A percentile compares a stretch with the other conserved stretches of the same genome.
Conservation (phyloP, 1,140 invertebrate species). For the Hetaerina americana region DNA sequence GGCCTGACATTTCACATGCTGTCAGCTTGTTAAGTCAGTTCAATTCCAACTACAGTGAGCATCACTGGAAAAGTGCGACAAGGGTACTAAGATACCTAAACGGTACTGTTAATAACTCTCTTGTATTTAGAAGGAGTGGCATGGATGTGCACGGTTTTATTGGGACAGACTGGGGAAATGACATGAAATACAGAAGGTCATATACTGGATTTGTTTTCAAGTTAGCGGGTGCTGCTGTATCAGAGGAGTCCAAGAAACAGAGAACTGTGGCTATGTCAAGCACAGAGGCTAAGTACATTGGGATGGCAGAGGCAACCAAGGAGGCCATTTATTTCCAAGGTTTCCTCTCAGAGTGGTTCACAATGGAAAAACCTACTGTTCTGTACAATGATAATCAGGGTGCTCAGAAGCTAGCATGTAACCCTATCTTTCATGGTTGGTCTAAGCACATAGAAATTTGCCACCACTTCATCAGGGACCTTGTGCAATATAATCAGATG, state of each 20-base stretch:
- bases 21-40: no score
- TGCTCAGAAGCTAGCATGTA: slow-evolving; percentile 23
- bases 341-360: slow-evolving; percentile 14
- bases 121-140: no score
- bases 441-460: slow-evolving; percentile 30
- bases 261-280: slow-evolving; percentile 30
- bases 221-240: slow-evolving; percentile 26
- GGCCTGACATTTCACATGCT: no score
- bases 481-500: no score
- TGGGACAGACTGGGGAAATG: no score
- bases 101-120: no score
- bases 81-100: no score
- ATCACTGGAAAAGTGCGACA: no score
- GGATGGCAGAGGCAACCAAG: slow-evolving; percentile 24
- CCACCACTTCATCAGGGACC: no score
- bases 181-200: no score
- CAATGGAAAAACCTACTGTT: slow-evolving; percentile 4
- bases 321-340: slow-evolving; percentile 24
- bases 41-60: no score
- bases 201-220: slow-evolving; percentile 26
- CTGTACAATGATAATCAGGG: slow-evolving; percentile 28
- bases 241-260: slow-evolving; percentile 36
- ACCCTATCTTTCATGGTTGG: slow-evolving; percentile 23
- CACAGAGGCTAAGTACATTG: slow-evolving; percentile 33
- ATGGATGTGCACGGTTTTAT: no score